Conservation (phyloP, 2,113 vertebrate species). For the Penelope pileata region DNA sequence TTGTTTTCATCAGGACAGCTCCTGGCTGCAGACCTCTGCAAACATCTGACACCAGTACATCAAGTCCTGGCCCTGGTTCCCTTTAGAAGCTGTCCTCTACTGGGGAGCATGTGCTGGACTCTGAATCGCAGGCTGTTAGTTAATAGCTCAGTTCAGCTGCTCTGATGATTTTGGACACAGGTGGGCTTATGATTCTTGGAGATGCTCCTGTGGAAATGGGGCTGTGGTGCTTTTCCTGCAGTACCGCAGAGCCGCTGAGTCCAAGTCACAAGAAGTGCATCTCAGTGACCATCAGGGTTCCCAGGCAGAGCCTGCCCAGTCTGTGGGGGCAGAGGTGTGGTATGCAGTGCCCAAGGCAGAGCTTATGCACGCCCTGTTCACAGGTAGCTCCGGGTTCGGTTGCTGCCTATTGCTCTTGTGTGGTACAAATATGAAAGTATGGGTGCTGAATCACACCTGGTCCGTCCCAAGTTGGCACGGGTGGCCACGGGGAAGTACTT, state of each 20-base stretch:
- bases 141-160: not conserved
- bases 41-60: not conserved
- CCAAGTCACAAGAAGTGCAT: not conserved
- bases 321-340: not conserved
- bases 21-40: not conserved
- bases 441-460: accelerated
- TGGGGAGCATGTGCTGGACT: not conserved
- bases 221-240: not conserved
- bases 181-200: not conserved
- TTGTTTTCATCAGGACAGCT: not conserved
- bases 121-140: not conserved
- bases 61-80: accelerated
- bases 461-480: not conserved
- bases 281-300: not conserved
- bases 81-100: not conserved
- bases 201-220: not conserved
- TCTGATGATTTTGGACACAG: not conserved
- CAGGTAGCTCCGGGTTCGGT: not conserved
- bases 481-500: not conserved
- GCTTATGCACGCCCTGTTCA: not conserved
- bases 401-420: not conserved
- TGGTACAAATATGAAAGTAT: not conserved
- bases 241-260: not conserved
- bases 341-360: accelerated
- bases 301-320: not conserved